A percentile compares a stretch with the other conserved stretches of the same genome.
Evolutionary conservation across 2,888 invertebrate species (phyloP).

Genomic region (Heliothis peltigera): DNA sequence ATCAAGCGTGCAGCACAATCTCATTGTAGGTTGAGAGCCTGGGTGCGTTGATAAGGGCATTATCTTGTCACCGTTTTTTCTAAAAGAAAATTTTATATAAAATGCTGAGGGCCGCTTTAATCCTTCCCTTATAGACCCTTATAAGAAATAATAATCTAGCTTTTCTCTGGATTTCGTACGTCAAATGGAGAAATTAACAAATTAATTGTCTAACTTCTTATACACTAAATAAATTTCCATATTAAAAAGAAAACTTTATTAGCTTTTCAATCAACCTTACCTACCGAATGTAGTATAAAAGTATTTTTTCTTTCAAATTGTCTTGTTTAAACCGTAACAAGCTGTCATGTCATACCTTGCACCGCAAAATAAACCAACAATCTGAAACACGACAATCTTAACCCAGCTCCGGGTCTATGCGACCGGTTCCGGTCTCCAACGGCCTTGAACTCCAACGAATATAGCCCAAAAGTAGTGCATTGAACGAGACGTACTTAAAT

Average conservation of each 20-base stretch:
- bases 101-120: too few relatives aligned
- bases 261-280: too few relatives aligned
- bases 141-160: too few relatives aligned
- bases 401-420: conserved; percentile 46
- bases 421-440: conserved; percentile 60
- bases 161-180: too few relatives aligned
- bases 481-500: conserved; percentile 23
- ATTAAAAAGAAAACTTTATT: too few relatives aligned
- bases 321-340: background rate
- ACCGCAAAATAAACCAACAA: background rate
- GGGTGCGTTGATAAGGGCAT: background rate
- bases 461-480: conserved; percentile 58
- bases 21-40: conserved; percentile 54
- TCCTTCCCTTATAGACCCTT: too few relatives aligned
- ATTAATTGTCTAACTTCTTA: too few relatives aligned
- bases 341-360: background rate
- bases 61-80: background rate
- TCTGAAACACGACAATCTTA: background rate
- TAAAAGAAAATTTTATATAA: too few relatives aligned
- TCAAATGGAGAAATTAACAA: too few relatives aligned
- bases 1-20: conserved; percentile 65
- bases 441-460: conserved; percentile 67
- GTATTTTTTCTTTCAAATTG: too few relatives aligned
- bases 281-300: too few relatives aligned
- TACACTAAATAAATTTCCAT: too few relatives aligned